phyloP scores from a whole-genome alignment of 2,888 invertebrate genomes.

The Acanthoscelides obtectus region DNA sequence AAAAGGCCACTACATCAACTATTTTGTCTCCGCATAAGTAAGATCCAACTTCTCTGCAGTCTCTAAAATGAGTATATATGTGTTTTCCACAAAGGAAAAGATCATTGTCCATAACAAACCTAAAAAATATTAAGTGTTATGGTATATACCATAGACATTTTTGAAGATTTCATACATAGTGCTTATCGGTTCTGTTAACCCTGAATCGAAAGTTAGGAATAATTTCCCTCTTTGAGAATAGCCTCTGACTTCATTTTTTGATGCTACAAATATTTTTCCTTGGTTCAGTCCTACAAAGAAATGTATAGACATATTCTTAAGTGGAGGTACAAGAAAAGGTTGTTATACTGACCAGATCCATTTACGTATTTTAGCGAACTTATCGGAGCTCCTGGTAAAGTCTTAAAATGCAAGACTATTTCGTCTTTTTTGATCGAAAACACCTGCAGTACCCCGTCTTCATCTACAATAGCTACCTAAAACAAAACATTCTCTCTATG shows the following conservation, averaged over 20 bases:
- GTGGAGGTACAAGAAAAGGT: not conserved
- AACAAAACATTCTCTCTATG: too few species aligned
- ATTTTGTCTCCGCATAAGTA: conserved; percentile 85
- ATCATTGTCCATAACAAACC: conserved; percentile 80
- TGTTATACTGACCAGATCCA: conserved; percentile 52
- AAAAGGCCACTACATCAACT: conserved; percentile 72
- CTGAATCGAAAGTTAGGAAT: conserved; percentile 87
- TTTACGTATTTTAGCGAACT: conserved; percentile 71
- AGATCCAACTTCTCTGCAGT: conserved; percentile 84
- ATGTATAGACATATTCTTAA: too few species aligned
- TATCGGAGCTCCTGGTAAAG: conserved; percentile 72
- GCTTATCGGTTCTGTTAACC: conserved; percentile 81
- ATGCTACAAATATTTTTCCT: conserved; percentile 85
- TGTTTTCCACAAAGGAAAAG: conserved; percentile 81
- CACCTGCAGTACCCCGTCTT: conserved; percentile 78
- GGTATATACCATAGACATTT: too few species aligned
- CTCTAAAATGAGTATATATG: conserved; percentile 81
- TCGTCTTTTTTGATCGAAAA: conserved; percentile 65
- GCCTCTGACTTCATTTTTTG: conserved; percentile 82
- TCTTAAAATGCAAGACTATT: conserved; percentile 67
- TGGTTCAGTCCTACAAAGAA: conserved; percentile 55
- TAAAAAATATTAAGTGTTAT: conserved; percentile 46
- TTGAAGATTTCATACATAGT: conserved; percentile 65
- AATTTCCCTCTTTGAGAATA: conserved; percentile 91
- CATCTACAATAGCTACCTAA: conserved; percentile 77